Evolutionary conservation across 2,113 vertebrate genomes (phyloP), one percentile per base, ranked within the genome.

Genomic region (Lutjanus erythropterus): DNA sequence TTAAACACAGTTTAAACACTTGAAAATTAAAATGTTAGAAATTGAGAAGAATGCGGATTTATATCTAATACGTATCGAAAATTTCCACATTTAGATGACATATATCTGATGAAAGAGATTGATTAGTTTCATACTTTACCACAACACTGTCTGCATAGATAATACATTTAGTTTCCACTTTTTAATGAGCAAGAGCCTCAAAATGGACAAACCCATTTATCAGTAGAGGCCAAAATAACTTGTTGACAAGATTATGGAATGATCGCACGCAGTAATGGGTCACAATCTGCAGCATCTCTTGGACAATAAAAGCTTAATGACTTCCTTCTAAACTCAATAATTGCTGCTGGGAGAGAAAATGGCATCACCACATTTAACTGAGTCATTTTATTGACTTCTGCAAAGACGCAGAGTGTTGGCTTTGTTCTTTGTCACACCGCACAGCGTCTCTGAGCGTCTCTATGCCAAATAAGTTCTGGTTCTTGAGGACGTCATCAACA

Each of bases 301-400:
- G 19, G 62, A 59, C 60, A 50, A 60, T 80, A 70, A 80, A 80
- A 67, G 42, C 62, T 68, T 73, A 81, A 80, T 42, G 75, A 42
- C 21, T 66, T 74, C 23, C 52, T 50, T 80, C 49, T 56, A 19
- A 75, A 56, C 61, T 78, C 23, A 71, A 66, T 55, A 78, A 64
- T 31, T 10, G 60, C 64, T 37, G 58, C 29, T 2, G 1, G 11
- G 18, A 77, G 49, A 64, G 53, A 41, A 64, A 68, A 56, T 4
- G n/a, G 37, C 49, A 31, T 61, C 42, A 21, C 1, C 9, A 3
- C 21, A 49, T 37, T 73, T 4, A 39, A 69, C 42, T 58, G 14
- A 58, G 10, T 2, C 6, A 71, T 47, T 46, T 72, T 3, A 66
- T 69, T 59, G 42, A 14, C 31, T 37, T 72, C 4, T 18, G 27